Evolutionary conservation across 2,113 vertebrate genomes (phyloP).

Genomic region (Vulpes lagopus): DNA sequence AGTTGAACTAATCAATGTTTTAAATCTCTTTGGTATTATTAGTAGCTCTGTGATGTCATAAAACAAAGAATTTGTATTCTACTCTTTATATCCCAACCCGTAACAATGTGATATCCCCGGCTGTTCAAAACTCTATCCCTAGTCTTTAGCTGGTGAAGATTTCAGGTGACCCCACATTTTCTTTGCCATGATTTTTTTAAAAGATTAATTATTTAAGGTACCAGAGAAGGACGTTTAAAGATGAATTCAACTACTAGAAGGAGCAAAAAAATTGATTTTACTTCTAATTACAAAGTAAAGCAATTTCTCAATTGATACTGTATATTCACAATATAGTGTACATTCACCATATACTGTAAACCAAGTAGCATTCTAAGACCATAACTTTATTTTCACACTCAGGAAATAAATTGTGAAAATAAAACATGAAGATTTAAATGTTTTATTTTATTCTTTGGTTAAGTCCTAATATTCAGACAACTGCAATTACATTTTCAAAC

Average conservation of each 20-base stretch:
- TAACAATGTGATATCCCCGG: not conserved
- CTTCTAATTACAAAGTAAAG: slow-evolving; percentile 60
- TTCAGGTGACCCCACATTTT: not conserved
- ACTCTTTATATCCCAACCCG: not conserved
- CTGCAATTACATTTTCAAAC: slow-evolving; percentile 39
- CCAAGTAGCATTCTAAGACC: slow-evolving; percentile 28
- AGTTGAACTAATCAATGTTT: slow-evolving; percentile 1
- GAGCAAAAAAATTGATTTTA: not conserved
- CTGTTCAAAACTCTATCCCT: not conserved
- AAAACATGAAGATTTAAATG: slow-evolving; percentile 65
- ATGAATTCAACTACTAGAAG: slow-evolving; percentile 38
- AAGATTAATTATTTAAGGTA: slow-evolving; percentile 28
- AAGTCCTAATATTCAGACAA: slow-evolving; percentile 50
- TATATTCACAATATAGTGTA: not conserved
- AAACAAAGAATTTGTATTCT: slow-evolving; percentile 33
- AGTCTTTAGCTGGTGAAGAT: slow-evolving; percentile 1
- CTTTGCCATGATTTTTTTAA: not conserved
- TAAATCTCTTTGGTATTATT: slow-evolving; percentile 27
- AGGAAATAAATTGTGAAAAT: slow-evolving; percentile 61
- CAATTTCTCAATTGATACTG: slow-evolving; percentile 3
- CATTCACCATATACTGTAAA: slow-evolving; percentile 26
- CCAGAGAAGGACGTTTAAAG: slow-evolving; percentile 43
- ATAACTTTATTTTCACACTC: slow-evolving; percentile 48
- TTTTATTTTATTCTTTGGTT: slow-evolving; percentile 49
- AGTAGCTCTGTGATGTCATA: not conserved